Evolutionary conservation across 2,797 vertebrate species (phyloP).

Genomic region (Hemibagrus guttatus): DNA sequence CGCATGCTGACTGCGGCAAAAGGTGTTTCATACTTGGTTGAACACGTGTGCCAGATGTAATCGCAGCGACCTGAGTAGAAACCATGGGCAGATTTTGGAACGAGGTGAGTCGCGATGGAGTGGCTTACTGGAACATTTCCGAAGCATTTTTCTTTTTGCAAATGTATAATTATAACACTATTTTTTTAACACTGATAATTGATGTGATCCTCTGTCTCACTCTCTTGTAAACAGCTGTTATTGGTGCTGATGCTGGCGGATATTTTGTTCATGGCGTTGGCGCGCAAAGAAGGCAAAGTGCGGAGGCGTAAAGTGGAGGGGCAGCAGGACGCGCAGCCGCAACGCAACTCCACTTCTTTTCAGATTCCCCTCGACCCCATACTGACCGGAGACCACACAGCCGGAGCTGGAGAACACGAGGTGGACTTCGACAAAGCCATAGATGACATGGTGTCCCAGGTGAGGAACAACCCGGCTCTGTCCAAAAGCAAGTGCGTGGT

Average conservation of each 20-base stretch:
- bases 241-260: conserved; percentile 53
- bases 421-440: conserved; percentile 80
- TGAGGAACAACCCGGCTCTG: conserved; percentile 75
- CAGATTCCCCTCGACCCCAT: conserved; percentile 68
- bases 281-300: conserved; percentile 53
- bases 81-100: conserved; percentile 51
- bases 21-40: conserved; percentile 38
- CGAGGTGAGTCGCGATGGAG: conserved; percentile 40
- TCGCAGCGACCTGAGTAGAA: conserved; percentile 34
- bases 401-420: conserved; percentile 61
- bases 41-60: conserved; percentile 39
- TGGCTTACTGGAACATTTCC: neutral
- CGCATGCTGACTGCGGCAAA: conserved; percentile 33
- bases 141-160: neutral
- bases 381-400: conserved; percentile 62
- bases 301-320: conserved; percentile 49
- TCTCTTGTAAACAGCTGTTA: conserved; percentile 36
- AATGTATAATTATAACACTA: neutral
- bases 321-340: conserved; percentile 53
- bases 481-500: conserved; percentile 78
- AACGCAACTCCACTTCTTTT: conserved; percentile 50
- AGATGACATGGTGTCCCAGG: conserved; percentile 80
- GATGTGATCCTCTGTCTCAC: neutral
- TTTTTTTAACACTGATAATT: neutral
- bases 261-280: conserved; percentile 34